Conservation (phyloP, 2,797 vertebrate species). For the Crax fasciolata region DNA sequence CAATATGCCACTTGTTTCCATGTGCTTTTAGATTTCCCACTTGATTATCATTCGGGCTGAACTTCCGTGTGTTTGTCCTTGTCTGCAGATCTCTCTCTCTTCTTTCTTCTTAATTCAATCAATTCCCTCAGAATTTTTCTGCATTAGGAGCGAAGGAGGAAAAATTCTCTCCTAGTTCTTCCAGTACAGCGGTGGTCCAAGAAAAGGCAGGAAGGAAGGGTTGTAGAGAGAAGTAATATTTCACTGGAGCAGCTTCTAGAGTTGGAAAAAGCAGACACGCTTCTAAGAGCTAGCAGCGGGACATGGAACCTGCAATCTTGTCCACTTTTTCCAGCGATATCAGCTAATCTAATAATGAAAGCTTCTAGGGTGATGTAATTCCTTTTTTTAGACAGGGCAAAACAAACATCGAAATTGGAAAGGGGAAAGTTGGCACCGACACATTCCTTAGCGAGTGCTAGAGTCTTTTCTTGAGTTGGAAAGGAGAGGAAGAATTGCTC, state of each 20-base stretch:
- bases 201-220: conserved; percentile 4
- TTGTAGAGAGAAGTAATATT: conserved; percentile 5
- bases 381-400: conserved; percentile 62
- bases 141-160: background rate
- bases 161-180: background rate
- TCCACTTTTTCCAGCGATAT: conserved; percentile 64
- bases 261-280: conserved; percentile 27
- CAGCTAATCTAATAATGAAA: conserved; percentile 66
- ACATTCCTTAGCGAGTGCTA: conserved; percentile 14
- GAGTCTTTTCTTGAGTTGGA: conserved; percentile 30
- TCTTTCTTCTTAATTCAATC: background rate
- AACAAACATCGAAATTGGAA: conserved; percentile 57
- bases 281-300: conserved; percentile 42
- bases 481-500: background rate
- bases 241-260: conserved; percentile 24
- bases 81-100: background rate
- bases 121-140: background rate
- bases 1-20: conserved; percentile 54
- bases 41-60: conserved; percentile 7
- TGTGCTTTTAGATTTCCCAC: conserved; percentile 51
- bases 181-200: background rate
- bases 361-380: background rate
- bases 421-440: conserved; percentile 47
- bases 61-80: background rate
- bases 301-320: conserved; percentile 39